Conservation (phyloP, 2,888 invertebrate genomes). For the Pinctada fucata region DNA sequence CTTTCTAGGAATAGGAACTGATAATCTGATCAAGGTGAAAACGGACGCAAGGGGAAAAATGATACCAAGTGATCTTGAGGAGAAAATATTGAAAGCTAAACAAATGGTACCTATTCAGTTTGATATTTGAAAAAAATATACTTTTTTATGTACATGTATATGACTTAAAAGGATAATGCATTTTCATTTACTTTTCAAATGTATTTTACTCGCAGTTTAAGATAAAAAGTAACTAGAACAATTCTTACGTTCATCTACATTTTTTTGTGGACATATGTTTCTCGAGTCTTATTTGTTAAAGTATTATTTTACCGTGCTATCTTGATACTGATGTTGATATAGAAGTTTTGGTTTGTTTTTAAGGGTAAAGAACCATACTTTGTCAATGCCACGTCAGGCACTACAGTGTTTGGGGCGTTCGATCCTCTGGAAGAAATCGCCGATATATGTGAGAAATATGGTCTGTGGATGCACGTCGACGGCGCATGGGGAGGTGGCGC, state of each 20-base stretch:
- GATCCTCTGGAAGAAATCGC: conserved; percentile 88
- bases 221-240: too few species aligned
- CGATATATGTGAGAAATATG: conserved; percentile 85
- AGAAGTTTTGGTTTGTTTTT: conserved; percentile 5
- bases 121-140: neutral
- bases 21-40: conserved; percentile 88
- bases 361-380: conserved; percentile 66
- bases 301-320: too few species aligned
- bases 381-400: conserved; percentile 71
- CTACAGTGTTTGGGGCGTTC: conserved; percentile 84
- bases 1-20: conserved; percentile 90
- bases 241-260: too few species aligned
- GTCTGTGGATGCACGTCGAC: conserved; percentile 94
- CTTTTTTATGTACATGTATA: neutral
- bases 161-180: too few species aligned
- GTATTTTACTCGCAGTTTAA: too few species aligned
- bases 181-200: too few species aligned
- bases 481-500: conserved; percentile 90
- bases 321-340: too few species aligned
- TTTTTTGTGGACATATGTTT: too few species aligned
- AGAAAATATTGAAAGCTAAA: conserved; percentile 79
- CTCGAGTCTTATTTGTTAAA: too few species aligned
- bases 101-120: conserved; percentile 41
- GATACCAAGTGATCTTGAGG: conserved; percentile 82
- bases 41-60: conserved; percentile 86